These are phyloP conservation scores for Mixornis gularis DNA, from an alignment of 2,113 vertebrate genomes.

Conservation along the genomic window DNA sequence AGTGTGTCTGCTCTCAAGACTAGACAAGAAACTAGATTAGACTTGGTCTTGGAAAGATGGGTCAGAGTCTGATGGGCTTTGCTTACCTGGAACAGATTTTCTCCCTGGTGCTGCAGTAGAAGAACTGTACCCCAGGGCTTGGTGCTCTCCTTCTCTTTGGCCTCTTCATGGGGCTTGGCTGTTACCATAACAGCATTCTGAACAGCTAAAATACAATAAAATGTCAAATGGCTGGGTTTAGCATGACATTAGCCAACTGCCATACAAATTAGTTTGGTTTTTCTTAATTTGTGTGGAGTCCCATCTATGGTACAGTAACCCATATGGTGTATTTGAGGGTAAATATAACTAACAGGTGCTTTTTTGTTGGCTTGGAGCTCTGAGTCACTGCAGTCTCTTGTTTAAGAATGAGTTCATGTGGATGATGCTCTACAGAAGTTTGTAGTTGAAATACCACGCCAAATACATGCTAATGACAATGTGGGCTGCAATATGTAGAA, in stretches of 20 bases:
- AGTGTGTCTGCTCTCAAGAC: background rate
- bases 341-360: background rate
- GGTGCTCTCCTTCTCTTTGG: background rate
- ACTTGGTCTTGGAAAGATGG: background rate
- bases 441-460: background rate
- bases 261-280: background rate
- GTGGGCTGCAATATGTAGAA: background rate
- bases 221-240: background rate
- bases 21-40: background rate
- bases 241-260: background rate
- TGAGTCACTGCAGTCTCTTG: background rate
- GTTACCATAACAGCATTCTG: background rate
- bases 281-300: background rate
- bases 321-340: background rate
- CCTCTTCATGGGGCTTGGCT: background rate
- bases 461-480: background rate
- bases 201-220: background rate
- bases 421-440: background rate
- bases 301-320: background rate
- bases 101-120: background rate
- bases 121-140: background rate
- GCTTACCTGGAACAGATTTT: background rate
- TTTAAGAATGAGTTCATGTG: background rate
- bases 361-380: background rate
- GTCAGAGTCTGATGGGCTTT: background rate